A percentile compares a stretch with the other conserved stretches of the same genome.
Evolutionary conservation across 2,797 vertebrate genomes (phyloP).

Genomic region (Passerculus sandwichensis): DNA sequence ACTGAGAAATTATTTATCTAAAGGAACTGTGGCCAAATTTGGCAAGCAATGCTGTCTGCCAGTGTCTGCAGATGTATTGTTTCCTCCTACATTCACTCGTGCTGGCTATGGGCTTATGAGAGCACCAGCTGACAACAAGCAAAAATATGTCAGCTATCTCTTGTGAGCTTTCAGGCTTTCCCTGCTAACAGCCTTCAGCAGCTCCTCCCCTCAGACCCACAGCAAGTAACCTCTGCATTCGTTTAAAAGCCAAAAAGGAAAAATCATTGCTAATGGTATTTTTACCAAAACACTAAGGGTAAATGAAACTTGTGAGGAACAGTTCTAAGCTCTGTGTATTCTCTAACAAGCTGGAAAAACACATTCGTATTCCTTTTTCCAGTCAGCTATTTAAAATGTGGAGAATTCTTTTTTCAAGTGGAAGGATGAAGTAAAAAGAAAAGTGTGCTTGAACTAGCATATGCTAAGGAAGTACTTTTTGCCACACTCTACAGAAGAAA

Average conservation of each 20-base stretch:
- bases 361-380: neutral
- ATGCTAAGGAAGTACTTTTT: neutral
- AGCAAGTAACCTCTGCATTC: neutral
- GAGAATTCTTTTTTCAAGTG: neutral
- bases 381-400: neutral
- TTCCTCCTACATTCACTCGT: slow-evolving; percentile 66
- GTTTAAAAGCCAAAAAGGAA: neutral
- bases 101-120: slow-evolving; percentile 60
- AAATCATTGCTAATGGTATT: neutral
- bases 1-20: slow-evolving; percentile 85
- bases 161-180: neutral
- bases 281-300: neutral
- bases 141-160: slow-evolving; percentile 42
- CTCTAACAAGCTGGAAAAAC: neutral
- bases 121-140: slow-evolving; percentile 44
- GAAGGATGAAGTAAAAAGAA: neutral
- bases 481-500: neutral
- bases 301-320: neutral
- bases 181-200: neutral
- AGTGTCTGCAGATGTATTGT: slow-evolving; percentile 77
- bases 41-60: slow-evolving; percentile 74
- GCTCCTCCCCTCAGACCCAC: neutral
- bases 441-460: neutral
- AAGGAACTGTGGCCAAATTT: slow-evolving; percentile 77
- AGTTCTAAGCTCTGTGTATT: neutral